A percentile compares a stretch with the other conserved stretches of the same genome.
These are phyloP conservation scores for Tychaedon coryphoeus DNA, from an alignment of 2,113 vertebrate genomes.

Conservation along the genomic window DNA sequence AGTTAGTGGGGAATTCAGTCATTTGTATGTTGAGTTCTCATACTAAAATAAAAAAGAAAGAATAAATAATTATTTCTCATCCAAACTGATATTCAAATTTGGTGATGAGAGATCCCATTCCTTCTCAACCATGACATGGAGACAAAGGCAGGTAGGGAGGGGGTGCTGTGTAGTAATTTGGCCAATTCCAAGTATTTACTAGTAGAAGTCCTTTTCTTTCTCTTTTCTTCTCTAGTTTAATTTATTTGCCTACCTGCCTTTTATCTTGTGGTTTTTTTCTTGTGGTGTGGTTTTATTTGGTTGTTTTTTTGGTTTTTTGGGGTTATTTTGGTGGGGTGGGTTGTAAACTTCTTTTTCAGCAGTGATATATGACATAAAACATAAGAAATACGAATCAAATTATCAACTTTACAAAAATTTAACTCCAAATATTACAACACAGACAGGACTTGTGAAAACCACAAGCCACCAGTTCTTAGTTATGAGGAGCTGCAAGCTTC, in stretches of 20 bases:
- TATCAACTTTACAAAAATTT: not conserved
- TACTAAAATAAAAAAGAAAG: not conserved
- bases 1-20: not conserved
- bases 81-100: not conserved
- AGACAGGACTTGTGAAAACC: not conserved
- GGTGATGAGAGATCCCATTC: not conserved
- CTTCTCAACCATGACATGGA: not conserved
- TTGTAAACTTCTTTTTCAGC: not conserved
- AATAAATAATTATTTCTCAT: not conserved
- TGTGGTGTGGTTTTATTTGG: accelerated
- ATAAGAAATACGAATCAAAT: not conserved
- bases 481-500: not conserved
- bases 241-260: not conserved
- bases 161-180: not conserved
- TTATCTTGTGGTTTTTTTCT: accelerated
- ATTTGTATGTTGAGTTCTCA: not conserved
- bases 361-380: not conserved
- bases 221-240: not conserved
- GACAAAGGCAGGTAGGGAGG: not conserved
- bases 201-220: not conserved
- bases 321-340: too few relatives aligned
- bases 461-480: not conserved
- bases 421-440: not conserved
- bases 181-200: not conserved
- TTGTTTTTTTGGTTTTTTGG: not conserved